Base-by-base conservation (phyloP, 2,113 vertebrate species). In the Synodontis membranacea region DNA sequence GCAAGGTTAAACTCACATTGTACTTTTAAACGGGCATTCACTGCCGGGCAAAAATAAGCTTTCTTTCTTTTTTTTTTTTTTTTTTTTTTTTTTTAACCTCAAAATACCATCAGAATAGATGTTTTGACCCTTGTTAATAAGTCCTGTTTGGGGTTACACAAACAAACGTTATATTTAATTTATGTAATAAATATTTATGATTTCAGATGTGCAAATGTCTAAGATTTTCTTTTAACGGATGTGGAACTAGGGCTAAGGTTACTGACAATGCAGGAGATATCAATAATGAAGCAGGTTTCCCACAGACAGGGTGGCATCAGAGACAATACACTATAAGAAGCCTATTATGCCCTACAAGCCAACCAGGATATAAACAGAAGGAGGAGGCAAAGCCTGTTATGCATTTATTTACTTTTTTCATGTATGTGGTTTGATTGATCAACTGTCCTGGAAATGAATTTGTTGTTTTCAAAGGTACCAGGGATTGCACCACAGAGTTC, bases 351-450 rank as follows among this genome's bases (percentile, higher is more conserved):
- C 6, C n/a, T 78, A 72, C 48, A 52, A 28, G 21, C 66, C 54
- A 44, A 4, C 31, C 31, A 37, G 34, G 1, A 42, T 60, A 60
- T 72, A 54, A 52, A 72, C 42, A 84, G 82, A 39, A 42, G 66
- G 14, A 84, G 42, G 12, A 84, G 1, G 48, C 48, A 84, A 50
- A 39, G 66, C 15, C 34, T 74, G 50, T 54, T 46, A 60, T 48
- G 15, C 3, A 39, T 60, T 75, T 44, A n/a, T 75, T 84, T 46
- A 44, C 48, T 11, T n/a, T 84, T 3, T 83, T 46, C 39, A 28
- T 84, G 25, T 28, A 56, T 84, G 66, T 42, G 66, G 48, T 72
- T 56, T 39, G 23, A 83, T 83, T 83, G 64, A 83, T 74, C 50
- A 54, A 54, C 50, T 42, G 37, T 39, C 23, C 12, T 44, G 37